A percentile compares a stretch with the other conserved stretches of the same genome.
phyloP scores from a whole-genome alignment of 2,797 vertebrate species.

The Lophotriccus pileatus region DNA sequence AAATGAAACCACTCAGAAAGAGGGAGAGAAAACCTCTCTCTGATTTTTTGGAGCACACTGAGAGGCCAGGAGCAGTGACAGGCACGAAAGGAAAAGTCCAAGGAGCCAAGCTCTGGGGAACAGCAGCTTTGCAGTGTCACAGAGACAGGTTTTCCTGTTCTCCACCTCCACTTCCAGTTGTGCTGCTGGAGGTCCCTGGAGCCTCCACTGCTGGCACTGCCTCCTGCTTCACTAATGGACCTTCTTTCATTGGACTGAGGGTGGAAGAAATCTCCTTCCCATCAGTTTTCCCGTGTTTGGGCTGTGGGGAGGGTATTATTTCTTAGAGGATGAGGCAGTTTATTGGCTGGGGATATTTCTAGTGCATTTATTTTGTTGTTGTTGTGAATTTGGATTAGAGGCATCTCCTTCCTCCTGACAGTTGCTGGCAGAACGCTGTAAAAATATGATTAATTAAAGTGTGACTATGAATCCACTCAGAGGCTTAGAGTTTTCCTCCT shows the following conservation, averaged over 20 bases:
- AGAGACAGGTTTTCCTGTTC: not conserved
- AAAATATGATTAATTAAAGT: slow-evolving; percentile 58
- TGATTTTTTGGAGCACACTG: not conserved
- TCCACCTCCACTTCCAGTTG: not conserved
- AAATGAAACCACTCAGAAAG: not conserved
- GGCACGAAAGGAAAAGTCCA: not conserved
- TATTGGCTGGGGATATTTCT: not conserved
- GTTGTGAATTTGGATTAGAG: slow-evolving; percentile 38
- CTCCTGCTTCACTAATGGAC: not conserved
- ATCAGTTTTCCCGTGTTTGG: not conserved
- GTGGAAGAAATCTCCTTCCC: not conserved
- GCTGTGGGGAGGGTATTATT: not conserved
- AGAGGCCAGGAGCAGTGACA: not conserved
- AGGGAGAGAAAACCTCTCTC: not conserved
- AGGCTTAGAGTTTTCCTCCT: slow-evolving; percentile 1
- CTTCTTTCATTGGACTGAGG: not conserved
- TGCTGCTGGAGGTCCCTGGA: fast-evolving
- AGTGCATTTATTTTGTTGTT: not conserved
- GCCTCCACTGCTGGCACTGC: fast-evolving
- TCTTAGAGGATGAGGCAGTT: not conserved
- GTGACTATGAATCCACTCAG: slow-evolving; percentile 40
- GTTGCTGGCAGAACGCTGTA: slow-evolving; percentile 21
- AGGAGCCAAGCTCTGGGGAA: not conserved
- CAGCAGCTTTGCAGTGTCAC: not conserved
- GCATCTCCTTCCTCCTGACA: slow-evolving; percentile 22